Percentiles rank a stretch among this genome's conserved stretches.
These are phyloP conservation scores for Centroberyx gerrardi DNA, from an alignment of 2,797 vertebrate species.

Conservation along the genomic window DNA sequence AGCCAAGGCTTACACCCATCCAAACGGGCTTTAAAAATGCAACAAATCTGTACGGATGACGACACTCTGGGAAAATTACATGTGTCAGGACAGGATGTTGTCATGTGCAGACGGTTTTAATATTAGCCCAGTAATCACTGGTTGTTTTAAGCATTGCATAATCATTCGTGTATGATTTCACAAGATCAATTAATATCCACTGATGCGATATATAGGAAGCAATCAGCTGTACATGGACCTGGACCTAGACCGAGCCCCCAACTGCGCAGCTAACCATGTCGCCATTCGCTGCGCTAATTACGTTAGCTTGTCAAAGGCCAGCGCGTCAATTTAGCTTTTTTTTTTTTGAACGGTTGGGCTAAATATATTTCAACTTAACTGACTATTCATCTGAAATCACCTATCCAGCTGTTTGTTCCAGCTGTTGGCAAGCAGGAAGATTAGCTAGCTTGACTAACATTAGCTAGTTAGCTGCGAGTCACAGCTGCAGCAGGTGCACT, in stretches of 20 bases:
- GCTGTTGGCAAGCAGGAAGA: slow-evolving; percentile 44
- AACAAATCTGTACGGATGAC: not conserved
- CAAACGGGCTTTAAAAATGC: not conserved
- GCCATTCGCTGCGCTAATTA: slow-evolving; percentile 69
- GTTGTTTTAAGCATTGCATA: not conserved
- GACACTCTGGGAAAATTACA: not conserved
- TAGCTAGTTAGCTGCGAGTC: slow-evolving; percentile 72
- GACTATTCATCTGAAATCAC: not conserved
- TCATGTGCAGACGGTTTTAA: not conserved
- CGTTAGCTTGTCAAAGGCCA: slow-evolving; percentile 38
- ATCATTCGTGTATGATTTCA: not conserved
- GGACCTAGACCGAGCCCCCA: slow-evolving; percentile 56
- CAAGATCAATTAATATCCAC: not conserved
- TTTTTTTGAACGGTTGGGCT: not conserved
- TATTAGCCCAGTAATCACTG: not conserved
- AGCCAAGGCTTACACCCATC: not conserved
- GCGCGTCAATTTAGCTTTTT: not conserved
- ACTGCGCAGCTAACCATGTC: slow-evolving; percentile 79
- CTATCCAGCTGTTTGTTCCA: slow-evolving; percentile 56
- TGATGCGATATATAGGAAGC: slow-evolving; percentile 11
- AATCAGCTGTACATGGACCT: slow-evolving; percentile 34
- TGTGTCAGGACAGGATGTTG: not conserved
- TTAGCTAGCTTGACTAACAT: slow-evolving; percentile 61
- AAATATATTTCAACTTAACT: slow-evolving; percentile 1
- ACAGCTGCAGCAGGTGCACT: slow-evolving; percentile 75